phyloP scores from a whole-genome alignment of 2,888 invertebrate species.

The Rhorus exstirpatorius region DNA sequence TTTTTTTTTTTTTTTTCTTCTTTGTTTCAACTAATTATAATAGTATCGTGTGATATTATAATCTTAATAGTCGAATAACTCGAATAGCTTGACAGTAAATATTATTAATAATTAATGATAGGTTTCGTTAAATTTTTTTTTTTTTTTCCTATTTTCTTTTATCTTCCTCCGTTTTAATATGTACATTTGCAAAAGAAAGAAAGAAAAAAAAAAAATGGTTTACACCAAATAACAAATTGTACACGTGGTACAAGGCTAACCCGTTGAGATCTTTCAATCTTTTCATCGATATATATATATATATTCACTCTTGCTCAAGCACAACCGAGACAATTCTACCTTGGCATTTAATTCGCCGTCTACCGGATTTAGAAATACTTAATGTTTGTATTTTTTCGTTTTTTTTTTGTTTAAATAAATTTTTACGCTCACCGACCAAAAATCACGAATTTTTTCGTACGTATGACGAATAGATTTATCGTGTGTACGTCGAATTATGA shows the following conservation, averaged over 20 bases:
- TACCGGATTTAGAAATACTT: slow-evolving; percentile 7
- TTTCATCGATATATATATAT: slow-evolving; percentile 44
- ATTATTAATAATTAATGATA: slow-evolving; percentile 75
- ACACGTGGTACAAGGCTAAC: slow-evolving; percentile 78
- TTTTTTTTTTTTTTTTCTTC: slow-evolving; percentile 50
- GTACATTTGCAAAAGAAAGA: slow-evolving; percentile 76
- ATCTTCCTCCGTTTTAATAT: slow-evolving; percentile 54
- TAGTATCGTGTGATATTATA: slow-evolving; percentile 67
- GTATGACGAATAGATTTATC: neutral
- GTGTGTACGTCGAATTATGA: neutral
- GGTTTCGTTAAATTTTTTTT: too few species aligned
- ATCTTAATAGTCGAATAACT: slow-evolving; percentile 68
- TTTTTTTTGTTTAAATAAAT: neutral
- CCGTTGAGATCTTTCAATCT: slow-evolving; percentile 76
- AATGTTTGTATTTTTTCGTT: neutral
- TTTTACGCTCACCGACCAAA: neutral
- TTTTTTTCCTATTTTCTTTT: too few species aligned
- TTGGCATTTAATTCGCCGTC: slow-evolving; percentile 36
- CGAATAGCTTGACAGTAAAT: slow-evolving; percentile 68
- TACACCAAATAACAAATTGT: slow-evolving; percentile 82
- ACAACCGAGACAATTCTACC: slow-evolving; percentile 30
- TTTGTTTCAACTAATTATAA: slow-evolving; percentile 67
- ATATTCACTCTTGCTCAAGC: slow-evolving; percentile 25
- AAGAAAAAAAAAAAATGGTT: slow-evolving; percentile 72
- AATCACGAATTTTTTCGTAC: neutral